phyloP scores from a whole-genome alignment of 2,797 vertebrate species.

The Tokudaia muenninki region DNA sequence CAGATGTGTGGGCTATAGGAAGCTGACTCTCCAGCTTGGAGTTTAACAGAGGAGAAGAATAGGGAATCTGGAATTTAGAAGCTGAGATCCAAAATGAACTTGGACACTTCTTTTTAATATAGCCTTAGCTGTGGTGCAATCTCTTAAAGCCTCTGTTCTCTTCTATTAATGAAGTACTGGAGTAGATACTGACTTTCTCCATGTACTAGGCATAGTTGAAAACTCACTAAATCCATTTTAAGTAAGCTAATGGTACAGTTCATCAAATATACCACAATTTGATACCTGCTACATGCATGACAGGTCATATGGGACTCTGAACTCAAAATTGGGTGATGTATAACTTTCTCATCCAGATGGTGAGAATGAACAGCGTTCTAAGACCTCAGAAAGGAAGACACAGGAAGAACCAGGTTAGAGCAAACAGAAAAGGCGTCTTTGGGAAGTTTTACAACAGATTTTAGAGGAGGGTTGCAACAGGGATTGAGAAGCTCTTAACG shows the following conservation, averaged over 20 bases:
- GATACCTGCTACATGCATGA: not conserved
- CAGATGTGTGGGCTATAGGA: not conserved
- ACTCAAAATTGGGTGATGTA: not conserved
- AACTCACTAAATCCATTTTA: not conserved
- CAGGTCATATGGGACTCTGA: not conserved
- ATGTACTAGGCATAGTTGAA: not conserved
- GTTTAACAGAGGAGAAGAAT: not conserved
- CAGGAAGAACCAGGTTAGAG: constrained; percentile 2
- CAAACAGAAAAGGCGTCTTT: not conserved
- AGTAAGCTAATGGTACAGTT: not conserved
- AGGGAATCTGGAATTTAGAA: not conserved
- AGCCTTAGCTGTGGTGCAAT: not conserved
- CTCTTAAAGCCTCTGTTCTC: constrained; percentile 18
- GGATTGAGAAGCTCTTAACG: not conserved
- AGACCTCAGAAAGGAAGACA: not conserved
- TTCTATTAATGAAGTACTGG: constrained; percentile 21
- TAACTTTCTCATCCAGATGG: not conserved
- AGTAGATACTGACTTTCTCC: not conserved
- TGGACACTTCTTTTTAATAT: not conserved
- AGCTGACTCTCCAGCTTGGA: not conserved
- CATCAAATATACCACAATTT: not conserved
- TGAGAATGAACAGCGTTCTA: not conserved
- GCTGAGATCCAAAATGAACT: not conserved
- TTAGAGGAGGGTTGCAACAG: not conserved
- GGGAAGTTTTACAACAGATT: constrained; percentile 13